Percentiles rank a stretch among this genome's conserved stretches.
Conservation (phyloP, 1,140 invertebrate genomes). For the Neotoxoptera formosana region DNA sequence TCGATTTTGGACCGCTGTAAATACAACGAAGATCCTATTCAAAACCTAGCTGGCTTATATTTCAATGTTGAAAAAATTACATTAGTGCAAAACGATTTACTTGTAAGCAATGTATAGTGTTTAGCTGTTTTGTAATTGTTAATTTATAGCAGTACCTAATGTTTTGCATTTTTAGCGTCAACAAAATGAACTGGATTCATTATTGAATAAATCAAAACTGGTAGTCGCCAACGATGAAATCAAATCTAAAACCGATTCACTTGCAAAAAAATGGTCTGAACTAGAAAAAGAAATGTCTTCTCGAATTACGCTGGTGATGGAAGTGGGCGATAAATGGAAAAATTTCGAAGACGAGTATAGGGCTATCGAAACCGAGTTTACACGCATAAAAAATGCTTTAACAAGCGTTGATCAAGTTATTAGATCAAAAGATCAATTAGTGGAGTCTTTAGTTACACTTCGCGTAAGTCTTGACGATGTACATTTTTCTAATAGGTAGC, state of each 20-base stretch:
- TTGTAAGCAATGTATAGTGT: constrained; percentile 68
- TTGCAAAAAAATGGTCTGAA: constrained; percentile 35
- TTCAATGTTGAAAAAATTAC: constrained; percentile 82
- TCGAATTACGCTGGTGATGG: not conserved
- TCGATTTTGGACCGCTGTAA: constrained; percentile 75
- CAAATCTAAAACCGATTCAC: not conserved
- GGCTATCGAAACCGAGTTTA: not conserved
- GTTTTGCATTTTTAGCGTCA: constrained; percentile 24
- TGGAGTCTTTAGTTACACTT: constrained; percentile 74
- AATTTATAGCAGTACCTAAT: not conserved
- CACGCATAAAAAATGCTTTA: constrained; percentile 70
- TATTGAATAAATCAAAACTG: not conserved
- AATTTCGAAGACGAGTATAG: not conserved
- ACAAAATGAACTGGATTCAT: constrained; percentile 61
- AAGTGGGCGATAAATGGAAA: constrained; percentile 40
- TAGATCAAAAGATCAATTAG: constrained; percentile 75
- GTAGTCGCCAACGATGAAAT: constrained; percentile 1
- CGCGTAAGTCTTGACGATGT: constrained; percentile 67
- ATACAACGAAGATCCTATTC: constrained; percentile 78
- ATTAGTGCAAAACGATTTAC: constrained; percentile 78
- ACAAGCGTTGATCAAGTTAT: constrained; percentile 78
- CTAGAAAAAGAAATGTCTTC: not conserved
- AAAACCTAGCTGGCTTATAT: constrained; percentile 77
- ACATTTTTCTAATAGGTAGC: not conserved
- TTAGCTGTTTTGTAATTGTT: not conserved